phyloP scores from a whole-genome alignment of 2,888 invertebrate species.

The Notodonta dromedarius region DNA sequence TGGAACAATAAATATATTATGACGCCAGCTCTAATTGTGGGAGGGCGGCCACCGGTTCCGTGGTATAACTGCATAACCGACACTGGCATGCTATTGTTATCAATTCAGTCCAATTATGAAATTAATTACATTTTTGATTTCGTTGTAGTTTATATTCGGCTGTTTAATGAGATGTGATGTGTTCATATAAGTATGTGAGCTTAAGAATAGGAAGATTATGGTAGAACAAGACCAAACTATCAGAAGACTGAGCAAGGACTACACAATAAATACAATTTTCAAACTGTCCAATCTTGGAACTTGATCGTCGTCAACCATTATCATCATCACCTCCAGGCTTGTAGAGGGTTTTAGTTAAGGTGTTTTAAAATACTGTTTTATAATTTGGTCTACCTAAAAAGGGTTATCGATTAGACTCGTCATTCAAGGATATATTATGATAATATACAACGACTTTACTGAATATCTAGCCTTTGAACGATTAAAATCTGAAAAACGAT shows the following conservation, averaged over 20 bases:
- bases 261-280: too few relatives aligned
- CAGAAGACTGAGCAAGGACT: too few relatives aligned
- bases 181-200: not conserved
- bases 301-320: too few relatives aligned
- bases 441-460: too few relatives aligned
- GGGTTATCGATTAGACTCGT: too few relatives aligned
- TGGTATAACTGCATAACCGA: slow-evolving; percentile 24
- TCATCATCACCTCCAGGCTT: too few relatives aligned
- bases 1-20: slow-evolving; percentile 44
- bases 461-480: not conserved
- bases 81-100: slow-evolving; percentile 31
- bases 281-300: too few relatives aligned
- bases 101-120: slow-evolving; percentile 25
- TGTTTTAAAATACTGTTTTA: too few relatives aligned
- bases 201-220: slow-evolving; percentile 1
- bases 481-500: slow-evolving; percentile 19
- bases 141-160: slow-evolving; percentile 3
- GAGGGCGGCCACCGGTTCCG: slow-evolving; percentile 40
- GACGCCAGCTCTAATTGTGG: slow-evolving; percentile 45
- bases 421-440: too few relatives aligned
- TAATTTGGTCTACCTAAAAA: too few relatives aligned
- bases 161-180: not conserved
- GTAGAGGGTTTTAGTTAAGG: too few relatives aligned
- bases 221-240: slow-evolving; percentile 23
- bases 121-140: slow-evolving; percentile 23